Conservation (phyloP, 2,113 vertebrate species). For the Misgurnus anguillicaudatus region DNA sequence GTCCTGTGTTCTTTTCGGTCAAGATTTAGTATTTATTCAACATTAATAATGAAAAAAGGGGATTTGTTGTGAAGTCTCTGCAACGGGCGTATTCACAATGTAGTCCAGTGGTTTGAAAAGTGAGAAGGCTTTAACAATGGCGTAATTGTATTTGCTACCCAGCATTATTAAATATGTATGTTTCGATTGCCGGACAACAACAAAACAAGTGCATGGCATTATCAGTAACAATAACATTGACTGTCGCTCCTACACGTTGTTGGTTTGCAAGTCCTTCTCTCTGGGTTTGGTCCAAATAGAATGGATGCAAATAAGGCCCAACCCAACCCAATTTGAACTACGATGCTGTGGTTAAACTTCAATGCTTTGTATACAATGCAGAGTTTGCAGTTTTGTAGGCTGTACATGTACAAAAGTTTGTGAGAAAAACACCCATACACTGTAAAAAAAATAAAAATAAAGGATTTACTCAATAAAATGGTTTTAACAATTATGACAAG, state of each 20-base stretch:
- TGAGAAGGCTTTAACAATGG: constrained; percentile 65
- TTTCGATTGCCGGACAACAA: constrained; percentile 74
- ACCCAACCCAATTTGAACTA: background rate
- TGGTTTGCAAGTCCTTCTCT: constrained; percentile 68
- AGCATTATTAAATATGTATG: constrained; percentile 76
- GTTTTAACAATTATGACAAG: no score
- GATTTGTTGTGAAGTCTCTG: constrained; percentile 25
- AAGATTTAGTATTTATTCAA: constrained; percentile 25
- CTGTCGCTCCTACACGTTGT: constrained; percentile 74
- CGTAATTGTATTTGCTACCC: constrained; percentile 65
- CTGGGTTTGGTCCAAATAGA: constrained; percentile 56
- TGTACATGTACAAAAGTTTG: background rate
- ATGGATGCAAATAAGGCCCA: background rate
- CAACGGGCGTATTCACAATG: constrained; percentile 10
- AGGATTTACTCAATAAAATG: no score
- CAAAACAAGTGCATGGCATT: constrained; percentile 70
- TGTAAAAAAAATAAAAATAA: no score
- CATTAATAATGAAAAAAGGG: constrained; percentile 19
- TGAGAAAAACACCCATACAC: no score
- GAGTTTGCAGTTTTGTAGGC: background rate
- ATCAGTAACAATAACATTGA: constrained; percentile 73
- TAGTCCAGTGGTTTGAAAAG: constrained; percentile 39
- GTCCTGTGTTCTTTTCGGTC: constrained; percentile 34
- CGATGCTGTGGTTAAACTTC: background rate
- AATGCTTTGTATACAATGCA: background rate